phyloP scores from a whole-genome alignment of 2,113 vertebrate genomes.

The Corythoichthys intestinalis region DNA sequence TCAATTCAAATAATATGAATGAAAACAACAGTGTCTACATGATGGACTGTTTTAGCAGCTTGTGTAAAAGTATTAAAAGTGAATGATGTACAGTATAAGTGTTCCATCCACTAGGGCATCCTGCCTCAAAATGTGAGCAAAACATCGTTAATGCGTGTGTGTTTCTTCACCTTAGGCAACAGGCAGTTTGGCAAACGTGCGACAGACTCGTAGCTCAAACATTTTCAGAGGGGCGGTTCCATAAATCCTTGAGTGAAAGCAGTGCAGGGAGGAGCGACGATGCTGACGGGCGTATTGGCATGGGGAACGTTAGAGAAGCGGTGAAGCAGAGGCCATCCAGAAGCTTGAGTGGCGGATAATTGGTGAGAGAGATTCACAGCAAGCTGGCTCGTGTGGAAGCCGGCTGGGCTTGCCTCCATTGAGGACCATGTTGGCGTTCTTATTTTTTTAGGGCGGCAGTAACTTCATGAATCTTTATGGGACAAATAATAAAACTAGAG shows the following conservation, averaged over 20 bases:
- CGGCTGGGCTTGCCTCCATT: background rate
- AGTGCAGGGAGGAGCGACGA: conserved; percentile 21
- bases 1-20: no score
- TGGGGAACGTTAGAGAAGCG: conserved; percentile 14
- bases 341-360: conserved; percentile 32
- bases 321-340: conserved; percentile 28
- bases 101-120: background rate
- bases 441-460: background rate
- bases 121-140: conserved; percentile 20
- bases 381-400: conserved; percentile 19
- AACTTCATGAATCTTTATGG: background rate
- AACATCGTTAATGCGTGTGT: conserved; percentile 34
- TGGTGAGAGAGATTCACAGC: conserved; percentile 26
- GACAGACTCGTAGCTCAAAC: conserved; percentile 36
- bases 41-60: no score
- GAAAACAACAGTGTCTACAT: no score
- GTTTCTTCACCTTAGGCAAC: conserved; percentile 42
- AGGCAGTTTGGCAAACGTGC: conserved; percentile 37
- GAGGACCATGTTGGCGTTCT: conserved; percentile 3
- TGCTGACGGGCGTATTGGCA: conserved; percentile 37
- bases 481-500: background rate
- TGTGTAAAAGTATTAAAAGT: no score
- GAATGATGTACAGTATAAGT: no score
- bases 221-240: conserved; percentile 19
- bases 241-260: conserved; percentile 14